A percentile compares a stretch with the other conserved stretches of the same genome.
Evolutionary conservation across 2,797 vertebrate genomes (phyloP).

Genomic region (Cryptoprocta ferox): DNA sequence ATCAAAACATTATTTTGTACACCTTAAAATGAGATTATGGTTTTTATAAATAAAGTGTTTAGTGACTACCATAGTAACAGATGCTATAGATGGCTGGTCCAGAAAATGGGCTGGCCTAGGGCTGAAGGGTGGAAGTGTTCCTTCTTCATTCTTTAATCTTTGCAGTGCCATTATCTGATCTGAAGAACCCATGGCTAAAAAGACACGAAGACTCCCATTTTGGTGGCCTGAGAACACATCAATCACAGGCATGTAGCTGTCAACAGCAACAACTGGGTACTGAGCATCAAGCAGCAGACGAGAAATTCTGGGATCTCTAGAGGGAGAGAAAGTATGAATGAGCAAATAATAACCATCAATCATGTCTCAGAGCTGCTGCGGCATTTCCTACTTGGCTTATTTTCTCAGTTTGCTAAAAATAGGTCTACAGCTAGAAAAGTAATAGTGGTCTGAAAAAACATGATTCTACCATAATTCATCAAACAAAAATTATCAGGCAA

Average conservation of each 20-base stretch:
- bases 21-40: slow-evolving; percentile 51
- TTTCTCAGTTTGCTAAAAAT: slow-evolving; percentile 56
- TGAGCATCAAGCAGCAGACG: slow-evolving; percentile 93
- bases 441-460: slow-evolving; percentile 42
- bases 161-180: slow-evolving; percentile 93
- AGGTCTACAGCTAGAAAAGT: slow-evolving; percentile 37
- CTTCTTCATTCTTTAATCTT: slow-evolving; percentile 89
- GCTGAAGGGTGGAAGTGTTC: slow-evolving; percentile 54
- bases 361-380: background rate
- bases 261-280: slow-evolving; percentile 96
- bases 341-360: slow-evolving; percentile 41
- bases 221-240: slow-evolving; percentile 93
- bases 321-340: slow-evolving; percentile 46
- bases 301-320: slow-evolving; percentile 92
- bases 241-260: slow-evolving; percentile 92
- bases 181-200: slow-evolving; percentile 94
- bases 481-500: slow-evolving; percentile 59
- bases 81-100: slow-evolving; percentile 85
- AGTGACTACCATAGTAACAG: slow-evolving; percentile 67
- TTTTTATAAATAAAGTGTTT: slow-evolving; percentile 45
- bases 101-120: slow-evolving; percentile 90
- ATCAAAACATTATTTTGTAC: background rate
- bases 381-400: slow-evolving; percentile 43
- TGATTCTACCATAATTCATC: background rate
- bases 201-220: slow-evolving; percentile 92